phyloP scores from a whole-genome alignment of 2,888 invertebrate genomes.

The Gonocerus acuteangulatus region DNA sequence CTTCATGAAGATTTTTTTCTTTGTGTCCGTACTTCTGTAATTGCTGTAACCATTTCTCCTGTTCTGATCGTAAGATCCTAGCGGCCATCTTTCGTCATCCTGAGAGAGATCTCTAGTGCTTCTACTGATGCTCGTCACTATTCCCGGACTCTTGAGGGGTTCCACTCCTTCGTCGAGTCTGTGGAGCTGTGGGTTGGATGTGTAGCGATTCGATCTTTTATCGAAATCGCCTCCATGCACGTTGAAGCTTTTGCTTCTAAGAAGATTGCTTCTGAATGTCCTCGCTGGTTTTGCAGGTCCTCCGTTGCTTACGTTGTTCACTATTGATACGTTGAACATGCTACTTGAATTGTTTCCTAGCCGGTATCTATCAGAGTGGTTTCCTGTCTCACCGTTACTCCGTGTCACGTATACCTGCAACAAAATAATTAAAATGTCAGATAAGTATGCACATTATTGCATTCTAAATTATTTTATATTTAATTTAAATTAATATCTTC shows the following conservation, averaged over 20 bases:
- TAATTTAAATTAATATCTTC: background rate
- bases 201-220: conserved; percentile 48
- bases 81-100: conserved; percentile 39
- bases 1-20: conserved; percentile 60
- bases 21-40: conserved; percentile 47
- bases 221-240: conserved; percentile 54
- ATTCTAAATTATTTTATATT: background rate
- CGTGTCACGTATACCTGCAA: conserved; percentile 37
- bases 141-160: conserved; percentile 74
- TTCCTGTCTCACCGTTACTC: conserved; percentile 40
- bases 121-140: conserved; percentile 75
- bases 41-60: conserved; percentile 44
- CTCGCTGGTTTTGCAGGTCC: conserved; percentile 72
- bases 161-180: conserved; percentile 61
- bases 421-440: background rate
- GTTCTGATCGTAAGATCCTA: conserved; percentile 32
- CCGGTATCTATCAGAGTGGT: conserved; percentile 42
- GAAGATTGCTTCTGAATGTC: conserved; percentile 63
- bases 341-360: conserved; percentile 39
- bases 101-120: conserved; percentile 71
- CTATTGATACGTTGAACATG: conserved; percentile 41
- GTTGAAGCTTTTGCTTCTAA: conserved; percentile 79
- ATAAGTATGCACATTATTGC: background rate
- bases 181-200: conserved; percentile 68
- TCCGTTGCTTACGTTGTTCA: conserved; percentile 45